Percentiles rank a stretch among this genome's conserved stretches.
Evolutionary conservation across 1,140 invertebrate species (phyloP).

Genomic region (Papilio glaucus): DNA sequence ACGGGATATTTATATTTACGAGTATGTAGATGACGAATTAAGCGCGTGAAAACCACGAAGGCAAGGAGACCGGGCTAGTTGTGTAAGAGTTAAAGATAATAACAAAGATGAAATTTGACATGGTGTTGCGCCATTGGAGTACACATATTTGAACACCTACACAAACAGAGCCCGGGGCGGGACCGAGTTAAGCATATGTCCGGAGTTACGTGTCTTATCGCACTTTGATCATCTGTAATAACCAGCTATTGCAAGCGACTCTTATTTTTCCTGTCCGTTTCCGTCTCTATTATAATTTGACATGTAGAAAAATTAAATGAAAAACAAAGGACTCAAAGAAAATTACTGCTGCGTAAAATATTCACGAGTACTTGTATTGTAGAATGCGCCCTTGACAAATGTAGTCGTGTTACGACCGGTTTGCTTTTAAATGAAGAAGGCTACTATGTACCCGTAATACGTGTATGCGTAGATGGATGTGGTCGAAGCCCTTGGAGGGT

Average conservation of each 20-base stretch:
- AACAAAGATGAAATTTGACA: slow-evolving; percentile 22
- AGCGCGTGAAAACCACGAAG: background rate
- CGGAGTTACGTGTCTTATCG: slow-evolving; percentile 24
- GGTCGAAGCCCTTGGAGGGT: background rate
- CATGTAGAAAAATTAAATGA: background rate
- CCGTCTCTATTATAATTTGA: slow-evolving; percentile 1
- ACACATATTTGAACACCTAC: slow-evolving; percentile 30
- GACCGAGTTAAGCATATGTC: slow-evolving; percentile 17
- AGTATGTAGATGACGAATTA: background rate
- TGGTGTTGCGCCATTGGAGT: slow-evolving; percentile 22
- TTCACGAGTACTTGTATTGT: slow-evolving; percentile 4
- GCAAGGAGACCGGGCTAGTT: background rate
- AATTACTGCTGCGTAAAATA: slow-evolving; percentile 22
- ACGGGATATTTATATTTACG: too few species aligned
- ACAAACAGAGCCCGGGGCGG: slow-evolving; percentile 34
- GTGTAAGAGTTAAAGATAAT: slow-evolving; percentile 26
- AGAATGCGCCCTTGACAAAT: slow-evolving; percentile 22
- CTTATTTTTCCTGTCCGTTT: background rate
- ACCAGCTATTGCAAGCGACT: slow-evolving; percentile 7
- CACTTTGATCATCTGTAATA: slow-evolving; percentile 14
- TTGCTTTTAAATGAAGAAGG: background rate
- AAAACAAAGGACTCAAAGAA: slow-evolving; percentile 13
- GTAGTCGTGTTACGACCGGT: slow-evolving; percentile 13
- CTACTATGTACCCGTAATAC: background rate
- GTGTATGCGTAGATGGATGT: background rate